These are phyloP conservation scores for Stegodyphus mimosarum DNA, from an alignment of 1,140 invertebrate genomes.

Conservation along the genomic window DNA sequence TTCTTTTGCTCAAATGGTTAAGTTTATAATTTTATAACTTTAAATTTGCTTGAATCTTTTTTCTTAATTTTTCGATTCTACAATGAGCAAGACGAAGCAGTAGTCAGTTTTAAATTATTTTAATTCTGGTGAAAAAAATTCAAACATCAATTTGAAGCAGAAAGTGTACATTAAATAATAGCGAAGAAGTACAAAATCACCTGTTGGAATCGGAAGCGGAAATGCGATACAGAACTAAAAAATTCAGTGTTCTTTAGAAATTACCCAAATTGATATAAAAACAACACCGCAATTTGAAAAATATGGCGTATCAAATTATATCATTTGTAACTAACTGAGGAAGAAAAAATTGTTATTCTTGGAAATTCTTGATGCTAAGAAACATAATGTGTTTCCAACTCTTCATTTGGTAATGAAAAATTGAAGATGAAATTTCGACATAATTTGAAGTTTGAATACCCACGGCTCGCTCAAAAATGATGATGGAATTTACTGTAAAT, in stretches of 20 bases:
- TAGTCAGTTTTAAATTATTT: neutral
- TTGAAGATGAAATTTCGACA: neutral
- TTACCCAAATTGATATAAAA: neutral
- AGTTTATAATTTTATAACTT: constrained; percentile 14
- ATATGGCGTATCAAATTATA: neutral
- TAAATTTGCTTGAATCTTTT: neutral
- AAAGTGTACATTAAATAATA: neutral
- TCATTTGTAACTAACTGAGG: neutral
- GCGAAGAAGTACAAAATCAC: constrained; percentile 9
- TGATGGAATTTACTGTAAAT: too few species aligned
- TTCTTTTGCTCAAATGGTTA: neutral
- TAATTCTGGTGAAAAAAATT: neutral
- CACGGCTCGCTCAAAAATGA: too few species aligned
- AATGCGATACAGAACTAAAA: constrained; percentile 1
- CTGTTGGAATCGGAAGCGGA: neutral
- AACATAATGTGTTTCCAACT: neutral
- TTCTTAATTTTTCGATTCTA: neutral
- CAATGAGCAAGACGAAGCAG: neutral
- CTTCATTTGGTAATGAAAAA: neutral
- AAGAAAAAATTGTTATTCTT: neutral
- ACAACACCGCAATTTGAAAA: neutral
- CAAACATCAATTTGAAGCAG: neutral
- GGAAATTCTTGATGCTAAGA: neutral
- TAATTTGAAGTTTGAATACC: too few species aligned
- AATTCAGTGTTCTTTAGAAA: neutral